Conservation (phyloP, 2,797 vertebrate species). For the Momotus momota region DNA sequence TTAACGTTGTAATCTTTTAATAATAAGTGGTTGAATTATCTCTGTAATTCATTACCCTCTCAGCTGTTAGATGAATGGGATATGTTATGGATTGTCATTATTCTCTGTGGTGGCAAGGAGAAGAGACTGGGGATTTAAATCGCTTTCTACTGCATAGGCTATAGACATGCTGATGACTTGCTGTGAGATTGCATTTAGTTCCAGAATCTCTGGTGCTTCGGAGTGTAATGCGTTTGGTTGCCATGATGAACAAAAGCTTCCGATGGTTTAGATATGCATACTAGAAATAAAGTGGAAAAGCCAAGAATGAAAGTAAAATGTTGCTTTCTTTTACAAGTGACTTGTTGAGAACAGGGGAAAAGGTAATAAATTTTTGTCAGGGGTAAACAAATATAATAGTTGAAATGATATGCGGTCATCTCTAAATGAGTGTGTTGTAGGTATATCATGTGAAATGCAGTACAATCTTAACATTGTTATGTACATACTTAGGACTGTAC, state of each 20-base stretch:
- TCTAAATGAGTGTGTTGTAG: not conserved
- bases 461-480: slow-evolving; percentile 72
- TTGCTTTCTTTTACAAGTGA: slow-evolving; percentile 25
- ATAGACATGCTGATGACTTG: slow-evolving; percentile 38
- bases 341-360: slow-evolving; percentile 11
- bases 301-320: not conserved
- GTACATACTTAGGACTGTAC: slow-evolving; percentile 52
- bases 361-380: slow-evolving; percentile 2
- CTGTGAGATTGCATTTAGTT: slow-evolving; percentile 59
- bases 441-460: slow-evolving; percentile 44
- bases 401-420: slow-evolving; percentile 18
- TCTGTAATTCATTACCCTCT: slow-evolving; percentile 69
- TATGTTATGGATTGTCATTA: slow-evolving; percentile 65
- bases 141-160: slow-evolving; percentile 32
- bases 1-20: slow-evolving; percentile 68
- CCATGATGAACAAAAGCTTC: slow-evolving; percentile 46
- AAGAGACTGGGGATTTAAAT: slow-evolving; percentile 61
- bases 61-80: slow-evolving; percentile 58
- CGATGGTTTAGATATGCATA: slow-evolving; percentile 9
- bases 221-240: not conserved
- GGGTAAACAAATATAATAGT: slow-evolving; percentile 39
- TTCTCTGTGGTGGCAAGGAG: slow-evolving; percentile 51
- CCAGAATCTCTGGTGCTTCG: slow-evolving; percentile 53
- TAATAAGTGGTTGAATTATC: slow-evolving; percentile 63
- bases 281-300: slow-evolving; percentile 35